Evolutionary conservation across 2,113 vertebrate species (phyloP), one percentile per base, ranked within the genome.

Genomic region (Clarias batrachus): DNA sequence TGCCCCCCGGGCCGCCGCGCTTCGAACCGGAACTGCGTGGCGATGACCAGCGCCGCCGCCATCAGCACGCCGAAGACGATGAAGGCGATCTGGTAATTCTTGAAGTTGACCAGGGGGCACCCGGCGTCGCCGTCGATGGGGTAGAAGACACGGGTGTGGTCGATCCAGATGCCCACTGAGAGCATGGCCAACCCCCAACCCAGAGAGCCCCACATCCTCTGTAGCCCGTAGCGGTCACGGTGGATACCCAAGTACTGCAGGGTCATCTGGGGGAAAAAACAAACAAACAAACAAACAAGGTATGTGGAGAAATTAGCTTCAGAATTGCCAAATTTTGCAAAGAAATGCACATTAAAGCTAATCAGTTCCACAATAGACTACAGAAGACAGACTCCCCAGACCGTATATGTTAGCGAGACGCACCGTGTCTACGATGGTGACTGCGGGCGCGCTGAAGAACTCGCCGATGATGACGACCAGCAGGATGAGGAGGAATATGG

Each of bases 131-230:
- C 96, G 0, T 96, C 90, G 0, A 97, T 88, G 3, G 93, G 0
- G 80, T 91, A 62, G 54, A 33, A 33, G 2, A 95, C 85, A 86
- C 95, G 95, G 0, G 98, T 98, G 87, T 98, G 96, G 93, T 99
- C 98, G 2, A 99, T 99, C 89, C 97, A 97, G 62, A 99, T 98
- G 63, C 98, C 98, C 87, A 99, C 97, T 0, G 95, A 96, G 52
- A 99, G 95, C 98, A 99, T 99, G 68, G 97, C 96, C 87, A 99
- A 88, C 0, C 98, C 98, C 98, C 98, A 99, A 86, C 98, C 98
- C 90, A 99, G 94, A 2, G 98, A 99, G 0, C 98, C 98, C 98
- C 98, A 99, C 98, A 99, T 99, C 30, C 98, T 94, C 93, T 99
- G 98, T 87, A 99, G 89, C 19, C 98, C 98, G 1, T 99, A 99